These are phyloP conservation scores for Dermatophagoides farinae DNA, from an alignment of 1,140 invertebrate species.

Conservation along the genomic window DNA sequence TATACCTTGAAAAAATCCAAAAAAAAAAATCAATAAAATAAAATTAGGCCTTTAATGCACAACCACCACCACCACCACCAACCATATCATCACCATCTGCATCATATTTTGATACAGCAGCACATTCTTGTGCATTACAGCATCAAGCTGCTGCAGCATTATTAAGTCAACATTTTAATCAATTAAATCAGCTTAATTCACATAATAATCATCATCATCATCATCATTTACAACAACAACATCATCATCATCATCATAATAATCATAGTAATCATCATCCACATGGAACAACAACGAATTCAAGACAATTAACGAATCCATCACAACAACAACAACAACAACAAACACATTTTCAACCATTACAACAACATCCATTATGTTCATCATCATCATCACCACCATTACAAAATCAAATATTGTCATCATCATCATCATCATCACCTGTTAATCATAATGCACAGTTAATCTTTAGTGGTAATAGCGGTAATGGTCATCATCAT, in stretches of 20 bases:
- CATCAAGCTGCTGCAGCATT: slow-evolving; percentile 1
- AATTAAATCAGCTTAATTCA: not conserved
- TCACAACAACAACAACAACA: too few species aligned
- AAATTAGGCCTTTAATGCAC: slow-evolving; percentile 2
- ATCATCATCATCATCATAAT: not conserved
- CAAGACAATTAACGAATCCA: too few species aligned
- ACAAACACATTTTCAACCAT: too few species aligned
- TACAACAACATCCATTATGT: not conserved
- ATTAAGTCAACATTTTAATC: not conserved
- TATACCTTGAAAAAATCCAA: not conserved
- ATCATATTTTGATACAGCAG: slow-evolving; percentile 1
- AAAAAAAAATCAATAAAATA: not conserved
- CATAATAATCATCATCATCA: not conserved
- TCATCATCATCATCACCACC: not conserved
- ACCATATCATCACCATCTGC: not conserved
- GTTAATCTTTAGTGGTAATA: too few species aligned
- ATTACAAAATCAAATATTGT: not conserved
- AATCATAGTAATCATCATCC: too few species aligned
- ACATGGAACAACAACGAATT: too few species aligned
- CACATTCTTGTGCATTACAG: slow-evolving; percentile 5
- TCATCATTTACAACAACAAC: not conserved
- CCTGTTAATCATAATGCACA: too few species aligned
- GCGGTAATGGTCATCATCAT: too few species aligned
- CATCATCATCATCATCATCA: not conserved
- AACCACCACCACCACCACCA: not conserved